phyloP scores from a whole-genome alignment of 2,888 invertebrate genomes.

The Anodontia alba region DNA sequence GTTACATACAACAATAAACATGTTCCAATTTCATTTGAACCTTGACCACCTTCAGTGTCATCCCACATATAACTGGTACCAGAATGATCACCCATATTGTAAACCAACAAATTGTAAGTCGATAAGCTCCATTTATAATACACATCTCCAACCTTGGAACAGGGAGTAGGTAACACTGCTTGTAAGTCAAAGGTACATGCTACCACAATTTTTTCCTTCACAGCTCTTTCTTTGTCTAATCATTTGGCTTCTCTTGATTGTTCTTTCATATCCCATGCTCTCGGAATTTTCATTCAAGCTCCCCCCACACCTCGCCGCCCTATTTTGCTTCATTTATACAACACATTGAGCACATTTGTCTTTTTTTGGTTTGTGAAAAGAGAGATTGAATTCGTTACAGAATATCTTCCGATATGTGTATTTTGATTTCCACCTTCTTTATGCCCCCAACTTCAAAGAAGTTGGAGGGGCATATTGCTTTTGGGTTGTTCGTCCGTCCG shows the following conservation, averaged over 20 bases:
- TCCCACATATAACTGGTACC: conserved; percentile 40
- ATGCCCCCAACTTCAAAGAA: no score
- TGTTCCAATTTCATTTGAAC: conserved; percentile 36
- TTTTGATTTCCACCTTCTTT: conserved; percentile 16
- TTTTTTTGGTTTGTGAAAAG: conserved; percentile 53
- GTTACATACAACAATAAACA: conserved; percentile 6
- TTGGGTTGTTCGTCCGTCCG: no score
- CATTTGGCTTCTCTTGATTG: conserved; percentile 16
- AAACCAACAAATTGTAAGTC: conserved; percentile 39
- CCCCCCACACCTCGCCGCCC: neutral
- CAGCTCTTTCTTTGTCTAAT: conserved; percentile 19
- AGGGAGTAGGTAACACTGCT: conserved; percentile 36
- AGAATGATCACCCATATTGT: conserved; percentile 21
- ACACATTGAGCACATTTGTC: conserved; percentile 51
- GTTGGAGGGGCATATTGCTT: no score
- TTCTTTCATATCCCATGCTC: neutral
- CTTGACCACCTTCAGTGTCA: conserved; percentile 34
- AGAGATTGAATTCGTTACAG: conserved; percentile 43
- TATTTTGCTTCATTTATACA: neutral
- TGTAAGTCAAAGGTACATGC: conserved; percentile 41
- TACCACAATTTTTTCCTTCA: conserved; percentile 2
- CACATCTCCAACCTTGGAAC: conserved; percentile 34
- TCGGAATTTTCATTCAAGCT: neutral
- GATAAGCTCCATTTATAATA: conserved; percentile 45
- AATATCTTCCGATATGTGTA: conserved; percentile 43